Percentiles rank a stretch among this genome's conserved stretches.
Evolutionary conservation across 2,113 vertebrate species (phyloP).

Genomic region (Macquaria australasica): DNA sequence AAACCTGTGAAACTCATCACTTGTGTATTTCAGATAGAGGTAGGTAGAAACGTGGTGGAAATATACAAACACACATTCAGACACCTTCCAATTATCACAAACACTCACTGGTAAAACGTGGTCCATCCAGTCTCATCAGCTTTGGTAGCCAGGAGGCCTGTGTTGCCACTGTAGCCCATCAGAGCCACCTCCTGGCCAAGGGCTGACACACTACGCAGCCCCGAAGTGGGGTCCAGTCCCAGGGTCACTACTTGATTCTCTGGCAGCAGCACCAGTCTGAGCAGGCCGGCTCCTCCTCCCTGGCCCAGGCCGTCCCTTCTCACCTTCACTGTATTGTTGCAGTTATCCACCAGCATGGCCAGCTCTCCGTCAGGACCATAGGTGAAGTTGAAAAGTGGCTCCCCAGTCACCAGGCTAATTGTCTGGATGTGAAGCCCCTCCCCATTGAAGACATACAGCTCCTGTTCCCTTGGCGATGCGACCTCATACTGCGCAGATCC

Average conservation of each 20-base stretch:
- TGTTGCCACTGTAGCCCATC: constrained; percentile 95
- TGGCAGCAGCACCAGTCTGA: constrained; percentile 93
- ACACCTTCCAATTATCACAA: background rate
- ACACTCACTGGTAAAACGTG: constrained; percentile 99
- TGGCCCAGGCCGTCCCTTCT: constrained; percentile 89
- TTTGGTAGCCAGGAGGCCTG: constrained; percentile 95
- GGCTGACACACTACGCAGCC: constrained; percentile 92
- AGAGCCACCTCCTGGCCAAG: constrained; percentile 93
- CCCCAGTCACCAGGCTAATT: constrained; percentile 95
- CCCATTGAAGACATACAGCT: constrained; percentile 95
- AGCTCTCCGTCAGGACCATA: constrained; percentile 91
- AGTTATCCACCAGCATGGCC: constrained; percentile 91
- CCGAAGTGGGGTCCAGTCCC: constrained; percentile 90
- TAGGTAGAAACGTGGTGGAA: background rate
- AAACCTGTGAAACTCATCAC: constrained; percentile 16
- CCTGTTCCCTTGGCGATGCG: constrained; percentile 95
- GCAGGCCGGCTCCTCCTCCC: constrained; percentile 86
- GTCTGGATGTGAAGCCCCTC: constrained; percentile 97
- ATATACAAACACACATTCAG: constrained; percentile 27
- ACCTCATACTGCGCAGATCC: constrained; percentile 91
- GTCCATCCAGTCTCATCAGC: constrained; percentile 99
- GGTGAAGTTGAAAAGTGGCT: constrained; percentile 96
- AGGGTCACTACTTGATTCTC: constrained; percentile 97
- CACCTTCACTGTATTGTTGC: constrained; percentile 94
- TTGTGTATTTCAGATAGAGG: constrained; percentile 20